Evolutionary conservation across 2,797 vertebrate species (phyloP).

Genomic region (Sardinella longiceps): DNA sequence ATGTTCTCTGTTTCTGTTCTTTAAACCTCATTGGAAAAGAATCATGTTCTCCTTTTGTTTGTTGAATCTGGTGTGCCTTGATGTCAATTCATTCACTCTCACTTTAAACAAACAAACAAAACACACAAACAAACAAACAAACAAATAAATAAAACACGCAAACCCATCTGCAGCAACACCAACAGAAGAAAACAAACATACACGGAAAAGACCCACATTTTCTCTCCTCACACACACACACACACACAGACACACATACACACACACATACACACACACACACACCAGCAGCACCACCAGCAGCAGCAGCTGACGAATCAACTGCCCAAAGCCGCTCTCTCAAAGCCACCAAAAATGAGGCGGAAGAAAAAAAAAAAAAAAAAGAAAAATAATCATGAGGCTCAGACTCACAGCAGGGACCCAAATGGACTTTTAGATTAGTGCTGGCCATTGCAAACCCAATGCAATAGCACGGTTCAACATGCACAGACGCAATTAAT

Average conservation of each 20-base stretch:
- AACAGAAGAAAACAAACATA: not conserved
- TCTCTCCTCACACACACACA: not conserved
- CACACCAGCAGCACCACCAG: too few relatives aligned
- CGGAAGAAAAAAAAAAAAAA: not conserved
- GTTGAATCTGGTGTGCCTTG: not conserved
- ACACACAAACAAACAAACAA: not conserved
- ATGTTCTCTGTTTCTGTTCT: not conserved
- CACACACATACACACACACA: too few relatives aligned
- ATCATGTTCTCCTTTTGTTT: not conserved
- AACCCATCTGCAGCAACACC: not conserved
- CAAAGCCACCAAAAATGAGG: not conserved
- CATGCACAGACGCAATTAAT: conserved; percentile 55
- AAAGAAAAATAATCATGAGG: conserved; percentile 21
- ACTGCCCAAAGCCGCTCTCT: not conserved
- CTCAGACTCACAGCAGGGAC: conserved; percentile 37
- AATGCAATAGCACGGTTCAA: not conserved
- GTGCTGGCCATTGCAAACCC: conserved; percentile 54
- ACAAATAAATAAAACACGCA: not conserved
- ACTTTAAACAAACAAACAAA: not conserved
- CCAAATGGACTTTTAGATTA: conserved; percentile 62
- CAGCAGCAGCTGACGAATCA: not conserved
- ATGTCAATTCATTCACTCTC: not conserved
- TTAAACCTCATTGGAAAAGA: not conserved
- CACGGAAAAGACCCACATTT: not conserved
- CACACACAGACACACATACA: too few relatives aligned